A percentile compares a stretch with the other conserved stretches of the same genome.
Conservation (phyloP, 2,797 vertebrate species). For the Parauchenoglanis punctatus region DNA sequence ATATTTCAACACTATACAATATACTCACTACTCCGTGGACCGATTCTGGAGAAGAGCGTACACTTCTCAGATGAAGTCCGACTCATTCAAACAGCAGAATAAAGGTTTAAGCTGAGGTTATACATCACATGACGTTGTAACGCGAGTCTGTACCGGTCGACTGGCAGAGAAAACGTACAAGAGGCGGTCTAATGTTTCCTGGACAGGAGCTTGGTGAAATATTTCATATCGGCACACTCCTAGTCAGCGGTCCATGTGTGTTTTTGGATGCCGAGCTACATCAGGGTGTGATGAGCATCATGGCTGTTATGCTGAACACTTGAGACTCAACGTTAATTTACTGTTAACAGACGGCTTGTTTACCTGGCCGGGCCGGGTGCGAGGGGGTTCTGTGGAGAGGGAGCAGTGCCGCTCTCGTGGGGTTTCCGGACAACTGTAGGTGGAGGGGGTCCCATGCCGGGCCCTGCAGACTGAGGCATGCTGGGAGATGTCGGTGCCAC, state of each 20-base stretch:
- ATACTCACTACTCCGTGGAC: neutral
- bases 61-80: neutral
- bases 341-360: slow-evolving; percentile 35
- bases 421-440: slow-evolving; percentile 85
- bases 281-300: neutral
- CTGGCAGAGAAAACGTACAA: neutral
- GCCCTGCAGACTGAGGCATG: slow-evolving; percentile 86
- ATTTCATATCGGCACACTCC: neutral
- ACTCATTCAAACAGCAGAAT: neutral
- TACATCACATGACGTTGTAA: neutral
- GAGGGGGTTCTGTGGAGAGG: slow-evolving; percentile 83
- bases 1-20: too few species aligned
- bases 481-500: slow-evolving; percentile 87
- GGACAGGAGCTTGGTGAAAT: neutral
- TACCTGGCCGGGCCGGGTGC: slow-evolving; percentile 87
- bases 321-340: neutral
- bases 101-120: neutral
- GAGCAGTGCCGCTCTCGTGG: slow-evolving; percentile 81
- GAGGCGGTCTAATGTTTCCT: neutral
- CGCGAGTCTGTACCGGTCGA: neutral
- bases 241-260: neutral
- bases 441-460: slow-evolving; percentile 86
- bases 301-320: neutral
- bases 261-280: neutral
- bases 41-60: neutral